Percentiles rank a stretch among this genome's conserved stretches.
phyloP scores from a whole-genome alignment of 2,888 invertebrate genomes.

The Teleogryllus oceanicus region DNA sequence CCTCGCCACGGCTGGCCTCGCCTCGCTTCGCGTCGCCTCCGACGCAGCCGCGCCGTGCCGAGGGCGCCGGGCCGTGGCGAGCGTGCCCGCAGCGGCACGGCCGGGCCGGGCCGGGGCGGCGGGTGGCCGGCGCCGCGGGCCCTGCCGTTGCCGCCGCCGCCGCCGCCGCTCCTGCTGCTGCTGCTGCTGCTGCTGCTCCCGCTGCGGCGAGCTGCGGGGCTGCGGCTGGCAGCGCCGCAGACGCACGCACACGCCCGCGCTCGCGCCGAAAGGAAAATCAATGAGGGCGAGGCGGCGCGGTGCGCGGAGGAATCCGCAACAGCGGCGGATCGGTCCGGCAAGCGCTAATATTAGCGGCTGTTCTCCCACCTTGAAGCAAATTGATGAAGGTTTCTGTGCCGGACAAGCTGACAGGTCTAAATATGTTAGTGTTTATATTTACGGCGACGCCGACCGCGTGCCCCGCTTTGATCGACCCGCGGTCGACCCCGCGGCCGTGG shows the following conservation, averaged over 20 bases:
- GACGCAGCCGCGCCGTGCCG: conserved; percentile 6
- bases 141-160: neutral
- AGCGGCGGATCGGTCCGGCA: neutral
- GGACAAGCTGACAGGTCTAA: conserved; percentile 1
- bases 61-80: neutral
- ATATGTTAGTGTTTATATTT: neutral
- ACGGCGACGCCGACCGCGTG: neutral
- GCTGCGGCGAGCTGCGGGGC: conserved; percentile 9
- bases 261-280: neutral
- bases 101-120: neutral
- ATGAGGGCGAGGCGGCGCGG: neutral
- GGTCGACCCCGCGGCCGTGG: neutral
- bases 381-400: conserved; percentile 1
- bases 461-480: neutral
- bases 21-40: neutral
- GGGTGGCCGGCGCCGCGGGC: neutral
- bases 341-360: conserved; percentile 1
- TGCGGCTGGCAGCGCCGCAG: neutral
- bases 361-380: conserved; percentile 4
- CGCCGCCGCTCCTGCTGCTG: neutral
- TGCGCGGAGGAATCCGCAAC: neutral
- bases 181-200: neutral
- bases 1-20: neutral
- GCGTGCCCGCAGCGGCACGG: conserved; percentile 18
- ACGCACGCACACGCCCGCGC: conserved; percentile 18